Evolutionary conservation across 2,113 vertebrate genomes (phyloP).

Genomic region (Dasypus novemcinctus): DNA sequence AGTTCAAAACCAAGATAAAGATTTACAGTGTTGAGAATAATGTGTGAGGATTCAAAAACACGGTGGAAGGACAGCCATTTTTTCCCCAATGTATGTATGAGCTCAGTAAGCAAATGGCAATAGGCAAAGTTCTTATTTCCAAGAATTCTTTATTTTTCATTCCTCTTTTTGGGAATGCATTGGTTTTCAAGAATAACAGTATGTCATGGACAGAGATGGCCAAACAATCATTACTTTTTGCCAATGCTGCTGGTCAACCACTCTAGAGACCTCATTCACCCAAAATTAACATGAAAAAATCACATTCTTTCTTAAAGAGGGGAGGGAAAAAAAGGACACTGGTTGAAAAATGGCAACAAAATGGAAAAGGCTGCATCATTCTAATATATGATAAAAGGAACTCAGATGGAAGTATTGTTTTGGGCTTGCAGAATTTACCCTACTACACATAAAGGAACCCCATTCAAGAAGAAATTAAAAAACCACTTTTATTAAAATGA

Average conservation of each 20-base stretch:
- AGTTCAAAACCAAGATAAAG: background rate
- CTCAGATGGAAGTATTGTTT: constrained; percentile 29
- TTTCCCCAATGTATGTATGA: background rate
- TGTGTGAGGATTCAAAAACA: background rate
- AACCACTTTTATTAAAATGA: constrained; percentile 71
- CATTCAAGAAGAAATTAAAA: constrained; percentile 65
- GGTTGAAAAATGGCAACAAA: constrained; percentile 30
- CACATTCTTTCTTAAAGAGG: background rate
- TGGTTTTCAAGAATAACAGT: background rate
- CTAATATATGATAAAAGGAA: background rate
- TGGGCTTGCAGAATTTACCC: background rate
- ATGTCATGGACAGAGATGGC: background rate
- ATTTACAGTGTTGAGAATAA: background rate
- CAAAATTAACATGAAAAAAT: constrained; percentile 10
- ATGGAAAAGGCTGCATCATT: background rate
- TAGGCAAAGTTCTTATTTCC: background rate
- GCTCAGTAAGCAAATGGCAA: background rate
- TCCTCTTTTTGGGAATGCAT: background rate
- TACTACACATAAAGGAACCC: constrained; percentile 58
- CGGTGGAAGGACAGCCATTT: background rate
- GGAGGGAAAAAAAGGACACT: background rate
- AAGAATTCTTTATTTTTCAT: background rate
- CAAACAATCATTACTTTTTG: background rate
- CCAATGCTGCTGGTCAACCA: background rate
- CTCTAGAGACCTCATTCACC: background rate